phyloP scores from a whole-genome alignment of 2,888 invertebrate species.

The Abrostola triplasia region DNA sequence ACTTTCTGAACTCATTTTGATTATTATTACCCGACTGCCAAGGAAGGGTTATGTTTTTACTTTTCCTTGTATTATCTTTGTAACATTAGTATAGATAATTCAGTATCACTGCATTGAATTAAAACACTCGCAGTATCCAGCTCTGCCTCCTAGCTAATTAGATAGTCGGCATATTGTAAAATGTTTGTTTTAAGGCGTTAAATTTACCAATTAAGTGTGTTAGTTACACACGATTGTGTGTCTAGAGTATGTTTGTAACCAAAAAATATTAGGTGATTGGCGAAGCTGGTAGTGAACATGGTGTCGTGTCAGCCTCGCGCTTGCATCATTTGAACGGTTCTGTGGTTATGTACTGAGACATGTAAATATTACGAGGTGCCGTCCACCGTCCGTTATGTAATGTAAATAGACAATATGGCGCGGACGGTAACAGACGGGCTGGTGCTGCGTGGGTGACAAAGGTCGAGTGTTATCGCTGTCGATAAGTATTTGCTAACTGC shows the following conservation, averaged over 20 bases:
- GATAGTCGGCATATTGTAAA: too few species aligned
- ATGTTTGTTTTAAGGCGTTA: too few species aligned
- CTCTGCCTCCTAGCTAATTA: too few species aligned
- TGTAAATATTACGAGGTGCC: conserved; percentile 22
- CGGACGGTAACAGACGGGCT: conserved; percentile 4
- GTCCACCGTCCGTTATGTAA: conserved; percentile 28
- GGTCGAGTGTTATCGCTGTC: conserved; percentile 25
- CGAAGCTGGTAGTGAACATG: conserved; percentile 11
- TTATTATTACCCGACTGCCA: too few species aligned
- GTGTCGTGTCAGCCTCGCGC: conserved; percentile 2
- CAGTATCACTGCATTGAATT: too few species aligned
- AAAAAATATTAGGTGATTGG: conserved; percentile 1
- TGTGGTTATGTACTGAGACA: conserved; percentile 28
- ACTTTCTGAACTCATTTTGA: too few species aligned
- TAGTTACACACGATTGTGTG: too few species aligned
- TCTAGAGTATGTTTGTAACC: background rate
- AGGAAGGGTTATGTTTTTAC: too few species aligned
- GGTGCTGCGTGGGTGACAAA: conserved; percentile 19
- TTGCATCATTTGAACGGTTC: conserved; percentile 29
- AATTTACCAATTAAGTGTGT: too few species aligned
- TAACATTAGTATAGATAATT: too few species aligned
- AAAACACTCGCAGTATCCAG: too few species aligned
- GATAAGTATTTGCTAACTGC: background rate
- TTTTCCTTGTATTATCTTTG: too few species aligned
- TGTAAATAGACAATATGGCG: background rate